Percentiles rank a stretch among this genome's conserved stretches.
These are phyloP conservation scores for Gymnogyps californianus DNA, from an alignment of 2,113 vertebrate genomes.

Conservation along the genomic window DNA sequence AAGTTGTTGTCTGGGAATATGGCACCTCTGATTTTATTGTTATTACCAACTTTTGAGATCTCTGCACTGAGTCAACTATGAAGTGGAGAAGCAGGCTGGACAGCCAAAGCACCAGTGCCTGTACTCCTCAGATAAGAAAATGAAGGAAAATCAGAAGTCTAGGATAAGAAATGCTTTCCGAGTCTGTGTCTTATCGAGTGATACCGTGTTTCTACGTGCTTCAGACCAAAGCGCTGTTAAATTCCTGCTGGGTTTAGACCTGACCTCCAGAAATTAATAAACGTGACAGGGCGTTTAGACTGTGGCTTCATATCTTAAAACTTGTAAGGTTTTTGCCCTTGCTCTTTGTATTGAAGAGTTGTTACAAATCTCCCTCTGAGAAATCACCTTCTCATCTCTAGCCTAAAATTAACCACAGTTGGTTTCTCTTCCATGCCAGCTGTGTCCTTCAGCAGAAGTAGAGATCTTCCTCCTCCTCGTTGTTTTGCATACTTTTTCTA, in stretches of 20 bases:
- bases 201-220: neutral
- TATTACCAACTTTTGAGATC: neutral
- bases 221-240: neutral
- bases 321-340: neutral
- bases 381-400: neutral
- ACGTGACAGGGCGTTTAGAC: rapidly evolving
- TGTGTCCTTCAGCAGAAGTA: neutral
- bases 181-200: neutral
- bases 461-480: neutral
- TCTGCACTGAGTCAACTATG: neutral
- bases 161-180: neutral
- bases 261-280: neutral
- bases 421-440: neutral
- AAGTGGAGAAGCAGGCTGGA: neutral
- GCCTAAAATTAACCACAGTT: neutral
- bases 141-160: neutral
- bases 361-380: neutral
- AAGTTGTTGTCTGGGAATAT: neutral
- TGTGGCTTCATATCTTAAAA: neutral
- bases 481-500: neutral
- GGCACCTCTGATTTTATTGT: neutral
- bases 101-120: neutral
- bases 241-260: neutral
- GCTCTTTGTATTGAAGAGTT: neutral
- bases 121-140: neutral